Evolutionary conservation across 1,140 invertebrate species (phyloP).

Genomic region (Drosophila repleta): DNA sequence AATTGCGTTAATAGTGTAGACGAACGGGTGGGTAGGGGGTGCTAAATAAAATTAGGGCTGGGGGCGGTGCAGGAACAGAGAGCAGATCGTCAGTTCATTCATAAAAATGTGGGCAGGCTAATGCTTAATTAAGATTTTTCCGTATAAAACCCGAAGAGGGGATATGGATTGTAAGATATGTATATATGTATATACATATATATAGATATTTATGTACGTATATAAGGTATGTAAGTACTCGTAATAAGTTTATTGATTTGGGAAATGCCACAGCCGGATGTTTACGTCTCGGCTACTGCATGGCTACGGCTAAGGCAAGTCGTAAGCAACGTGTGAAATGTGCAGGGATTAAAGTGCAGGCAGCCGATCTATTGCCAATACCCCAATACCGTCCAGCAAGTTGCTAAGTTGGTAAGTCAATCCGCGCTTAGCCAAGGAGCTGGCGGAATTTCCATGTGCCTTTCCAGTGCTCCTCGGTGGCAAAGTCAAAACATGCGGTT

Average conservation of each 20-base stretch:
- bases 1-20: conserved; percentile 58
- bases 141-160: conserved; percentile 56
- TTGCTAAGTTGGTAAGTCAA: conserved; percentile 81
- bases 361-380: conserved; percentile 15
- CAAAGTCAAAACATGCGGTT: conserved; percentile 81
- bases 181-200: conserved; percentile 23
- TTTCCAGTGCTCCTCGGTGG: conserved; percentile 14
- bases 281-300: conserved; percentile 52
- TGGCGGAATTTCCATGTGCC: conserved; percentile 53
- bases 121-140: conserved; percentile 77
- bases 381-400: conserved; percentile 49
- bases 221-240: conserved; percentile 30
- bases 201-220: conserved; percentile 10
- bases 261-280: conserved; percentile 79
- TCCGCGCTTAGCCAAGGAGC: conserved; percentile 53
- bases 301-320: conserved; percentile 18
- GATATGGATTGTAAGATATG: conserved; percentile 27
- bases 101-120: conserved; percentile 60
- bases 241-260: conserved; percentile 81
- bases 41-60: background rate
- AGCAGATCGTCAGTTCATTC: conserved; percentile 56
- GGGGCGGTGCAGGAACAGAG: background rate
- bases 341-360: conserved; percentile 56
- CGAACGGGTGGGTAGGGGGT: background rate
- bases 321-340: conserved; percentile 74